These are phyloP conservation scores for Prietella phreatophila DNA, from an alignment of 2,113 vertebrate genomes.

Conservation along the genomic window DNA sequence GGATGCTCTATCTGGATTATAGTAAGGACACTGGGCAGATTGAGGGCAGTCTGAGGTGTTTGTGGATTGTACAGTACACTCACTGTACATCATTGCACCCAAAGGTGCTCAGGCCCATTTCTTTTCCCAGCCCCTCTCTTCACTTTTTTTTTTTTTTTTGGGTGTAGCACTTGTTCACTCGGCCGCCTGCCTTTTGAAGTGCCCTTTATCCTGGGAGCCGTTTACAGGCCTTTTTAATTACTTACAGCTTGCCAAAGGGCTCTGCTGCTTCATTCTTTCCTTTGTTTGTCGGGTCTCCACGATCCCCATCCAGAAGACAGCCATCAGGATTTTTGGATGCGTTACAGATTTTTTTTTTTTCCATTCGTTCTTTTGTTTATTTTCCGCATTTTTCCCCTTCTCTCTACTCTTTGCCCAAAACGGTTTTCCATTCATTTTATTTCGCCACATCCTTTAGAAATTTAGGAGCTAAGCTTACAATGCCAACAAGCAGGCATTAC, in stretches of 20 bases:
- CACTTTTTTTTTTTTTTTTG: not conserved
- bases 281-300: conserved; percentile 74
- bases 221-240: conserved; percentile 83
- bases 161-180: conserved; percentile 33
- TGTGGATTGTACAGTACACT: conserved; percentile 28
- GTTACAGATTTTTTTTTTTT: conserved; percentile 35
- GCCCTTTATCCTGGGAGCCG: conserved; percentile 72
- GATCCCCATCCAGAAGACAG: conserved; percentile 56
- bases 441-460: conserved; percentile 59
- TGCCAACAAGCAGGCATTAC: conserved; percentile 17
- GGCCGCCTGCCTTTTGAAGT: conserved; percentile 76
- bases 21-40: conserved; percentile 32
- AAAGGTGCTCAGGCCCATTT: conserved; percentile 50
- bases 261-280: conserved; percentile 62
- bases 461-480: conserved; percentile 50
- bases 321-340: conserved; percentile 50
- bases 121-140: conserved; percentile 37
- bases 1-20: conserved; percentile 1
- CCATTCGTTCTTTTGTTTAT: conserved; percentile 37
- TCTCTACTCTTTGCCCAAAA: conserved; percentile 44
- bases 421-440: conserved; percentile 55
- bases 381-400: conserved; percentile 37
- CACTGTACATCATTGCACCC: conserved; percentile 39
- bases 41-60: conserved; percentile 41
- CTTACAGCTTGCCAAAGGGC: conserved; percentile 77